Evolutionary conservation across 2,113 vertebrate species (phyloP).

Genomic region (Myocastor coypus): DNA sequence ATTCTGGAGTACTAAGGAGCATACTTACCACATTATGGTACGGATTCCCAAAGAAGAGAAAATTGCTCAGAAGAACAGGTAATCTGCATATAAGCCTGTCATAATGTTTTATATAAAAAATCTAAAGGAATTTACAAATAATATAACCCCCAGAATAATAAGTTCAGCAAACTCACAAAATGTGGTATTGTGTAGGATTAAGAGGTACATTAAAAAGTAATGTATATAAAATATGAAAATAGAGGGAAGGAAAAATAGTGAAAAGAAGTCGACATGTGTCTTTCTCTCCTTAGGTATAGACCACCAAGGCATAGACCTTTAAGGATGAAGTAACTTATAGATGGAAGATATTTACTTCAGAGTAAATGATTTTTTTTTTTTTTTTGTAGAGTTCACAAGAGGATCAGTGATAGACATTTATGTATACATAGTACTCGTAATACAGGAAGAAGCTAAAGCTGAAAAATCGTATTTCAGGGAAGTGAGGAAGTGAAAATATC

Average conservation of each 20-base stretch:
- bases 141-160: background rate
- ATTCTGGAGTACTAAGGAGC: background rate
- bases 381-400: background rate
- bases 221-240: conserved; percentile 35
- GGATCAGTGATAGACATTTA: background rate
- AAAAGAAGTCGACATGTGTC: background rate
- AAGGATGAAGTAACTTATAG: background rate
- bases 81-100: background rate
- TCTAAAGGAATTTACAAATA: background rate
- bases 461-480: background rate
- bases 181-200: background rate
- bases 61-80: background rate
- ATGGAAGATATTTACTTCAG: background rate
- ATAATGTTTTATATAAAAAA: background rate
- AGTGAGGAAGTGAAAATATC: background rate
- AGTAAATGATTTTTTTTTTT: background rate
- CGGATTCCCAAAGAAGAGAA: background rate
- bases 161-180: background rate
- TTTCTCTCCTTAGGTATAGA: conserved; percentile 2
- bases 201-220: background rate
- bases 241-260: background rate
- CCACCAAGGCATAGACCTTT: background rate
- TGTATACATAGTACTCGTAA: background rate
- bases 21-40: conserved; percentile 14
- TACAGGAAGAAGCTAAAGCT: background rate